These are phyloP conservation scores for Sesamia nonagrioides DNA, from an alignment of 1,140 invertebrate species.

Conservation along the genomic window DNA sequence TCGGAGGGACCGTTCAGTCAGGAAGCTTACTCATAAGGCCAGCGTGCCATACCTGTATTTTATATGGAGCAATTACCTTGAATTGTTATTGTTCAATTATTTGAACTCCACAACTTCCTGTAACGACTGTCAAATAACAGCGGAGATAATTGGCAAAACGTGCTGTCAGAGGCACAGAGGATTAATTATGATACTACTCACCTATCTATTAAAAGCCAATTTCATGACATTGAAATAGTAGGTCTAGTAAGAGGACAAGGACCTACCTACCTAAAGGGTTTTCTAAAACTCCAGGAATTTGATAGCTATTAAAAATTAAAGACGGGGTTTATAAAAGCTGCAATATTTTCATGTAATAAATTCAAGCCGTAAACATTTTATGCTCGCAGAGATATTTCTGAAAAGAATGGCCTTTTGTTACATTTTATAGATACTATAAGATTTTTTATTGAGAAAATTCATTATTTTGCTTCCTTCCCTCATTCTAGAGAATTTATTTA, in stretches of 20 bases:
- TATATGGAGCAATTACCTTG: too few relatives aligned
- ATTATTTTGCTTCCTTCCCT: slow-evolving; percentile 14
- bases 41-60: too few relatives aligned
- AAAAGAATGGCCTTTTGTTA: slow-evolving; percentile 47
- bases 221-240: neutral
- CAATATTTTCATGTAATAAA: slow-evolving; percentile 60
- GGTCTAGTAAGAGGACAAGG: neutral
- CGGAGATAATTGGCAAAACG: too few relatives aligned
- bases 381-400: slow-evolving; percentile 48
- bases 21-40: too few relatives aligned
- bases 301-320: slow-evolving; percentile 53
- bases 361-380: slow-evolving; percentile 62
- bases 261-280: neutral
- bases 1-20: too few relatives aligned
- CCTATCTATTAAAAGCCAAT: too few relatives aligned
- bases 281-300: slow-evolving; percentile 6
- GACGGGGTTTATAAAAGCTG: slow-evolving; percentile 50
- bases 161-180: too few relatives aligned
- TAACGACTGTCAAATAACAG: too few relatives aligned
- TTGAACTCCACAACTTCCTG: too few relatives aligned
- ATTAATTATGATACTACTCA: too few relatives aligned
- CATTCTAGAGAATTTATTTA: neutral
- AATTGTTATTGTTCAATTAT: too few relatives aligned
- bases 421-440: slow-evolving; percentile 39
- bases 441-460: slow-evolving; percentile 34